phyloP scores from a whole-genome alignment of 1,140 invertebrate species.

The Hyles euphorbiae region DNA sequence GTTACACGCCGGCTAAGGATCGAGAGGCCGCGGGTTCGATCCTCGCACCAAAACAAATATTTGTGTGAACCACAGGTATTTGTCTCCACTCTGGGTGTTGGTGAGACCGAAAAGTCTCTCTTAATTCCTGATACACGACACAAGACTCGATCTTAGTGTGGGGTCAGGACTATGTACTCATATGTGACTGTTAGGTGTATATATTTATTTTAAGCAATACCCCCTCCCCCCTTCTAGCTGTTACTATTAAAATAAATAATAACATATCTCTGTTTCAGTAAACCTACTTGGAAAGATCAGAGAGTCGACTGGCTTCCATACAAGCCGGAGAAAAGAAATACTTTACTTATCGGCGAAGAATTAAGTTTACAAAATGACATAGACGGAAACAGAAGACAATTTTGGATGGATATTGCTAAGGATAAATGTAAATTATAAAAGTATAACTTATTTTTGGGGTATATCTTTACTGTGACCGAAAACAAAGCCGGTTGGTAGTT shows the following conservation, averaged over 20 bases:
- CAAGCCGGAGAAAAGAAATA: constrained; percentile 22
- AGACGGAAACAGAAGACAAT: constrained; percentile 30
- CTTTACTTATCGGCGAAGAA: constrained; percentile 34
- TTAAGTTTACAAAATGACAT: constrained; percentile 28
- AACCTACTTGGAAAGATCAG: constrained; percentile 40
- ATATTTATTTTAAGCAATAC: neutral
- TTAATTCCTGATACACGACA: too few species aligned
- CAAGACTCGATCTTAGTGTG: too few species aligned
- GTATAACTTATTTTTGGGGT: too few species aligned
- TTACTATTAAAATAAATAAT: neutral
- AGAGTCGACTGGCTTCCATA: constrained; percentile 46
- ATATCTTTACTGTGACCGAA: too few species aligned
- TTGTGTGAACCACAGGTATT: too few species aligned
- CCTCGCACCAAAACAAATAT: too few species aligned
- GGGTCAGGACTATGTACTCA: too few species aligned
- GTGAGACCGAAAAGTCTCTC: too few species aligned
- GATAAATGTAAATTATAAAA: constrained; percentile 40
- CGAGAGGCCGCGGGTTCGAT: neutral
- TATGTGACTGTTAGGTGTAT: too few species aligned
- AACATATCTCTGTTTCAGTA: constrained; percentile 29
- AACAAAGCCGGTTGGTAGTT: too few species aligned
- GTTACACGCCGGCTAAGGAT: neutral
- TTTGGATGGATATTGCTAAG: constrained; percentile 39
- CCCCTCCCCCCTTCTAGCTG: neutral
- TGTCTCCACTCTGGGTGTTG: too few species aligned